Conservation (phyloP, 1,140 invertebrate genomes). For the Cotesia glomerata region DNA sequence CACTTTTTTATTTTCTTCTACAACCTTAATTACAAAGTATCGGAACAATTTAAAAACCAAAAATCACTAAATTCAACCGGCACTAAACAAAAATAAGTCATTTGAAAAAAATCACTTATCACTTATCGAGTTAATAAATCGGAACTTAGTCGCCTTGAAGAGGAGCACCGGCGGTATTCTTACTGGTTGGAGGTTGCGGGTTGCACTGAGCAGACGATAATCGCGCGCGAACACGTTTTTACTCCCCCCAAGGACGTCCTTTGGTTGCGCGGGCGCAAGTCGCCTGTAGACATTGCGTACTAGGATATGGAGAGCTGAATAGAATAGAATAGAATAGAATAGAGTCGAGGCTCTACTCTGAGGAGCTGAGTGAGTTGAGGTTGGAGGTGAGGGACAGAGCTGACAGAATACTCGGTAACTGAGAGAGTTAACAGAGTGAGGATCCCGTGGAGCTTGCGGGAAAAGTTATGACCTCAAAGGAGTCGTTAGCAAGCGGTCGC, state of each 20-base stretch:
- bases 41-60: too few relatives aligned
- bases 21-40: too few relatives aligned
- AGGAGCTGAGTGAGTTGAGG: not conserved
- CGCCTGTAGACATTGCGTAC: not conserved
- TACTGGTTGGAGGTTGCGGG: conserved; percentile 48
- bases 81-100: too few relatives aligned
- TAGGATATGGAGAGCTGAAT: too few relatives aligned
- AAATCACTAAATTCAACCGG: too few relatives aligned
- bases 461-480: conserved; percentile 58
- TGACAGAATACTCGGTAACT: not conserved
- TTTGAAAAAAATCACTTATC: too few relatives aligned
- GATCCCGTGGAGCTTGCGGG: conserved; percentile 36
- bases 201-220: conserved; percentile 51
- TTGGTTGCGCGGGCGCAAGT: conserved; percentile 21
- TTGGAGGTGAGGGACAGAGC: not conserved
- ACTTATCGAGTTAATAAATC: too few relatives aligned
- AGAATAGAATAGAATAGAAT: not conserved
- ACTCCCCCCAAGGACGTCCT: conserved; percentile 37
- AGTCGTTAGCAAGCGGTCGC: conserved; percentile 51
- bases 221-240: conserved; percentile 44
- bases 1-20: too few relatives aligned
- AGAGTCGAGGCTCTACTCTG: conserved; percentile 20
- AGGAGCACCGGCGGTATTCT: not conserved
- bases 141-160: not conserved
- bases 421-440: not conserved